These are phyloP conservation scores for Furcifer pardalis DNA, from an alignment of 2,797 vertebrate genomes.

Conservation along the genomic window DNA sequence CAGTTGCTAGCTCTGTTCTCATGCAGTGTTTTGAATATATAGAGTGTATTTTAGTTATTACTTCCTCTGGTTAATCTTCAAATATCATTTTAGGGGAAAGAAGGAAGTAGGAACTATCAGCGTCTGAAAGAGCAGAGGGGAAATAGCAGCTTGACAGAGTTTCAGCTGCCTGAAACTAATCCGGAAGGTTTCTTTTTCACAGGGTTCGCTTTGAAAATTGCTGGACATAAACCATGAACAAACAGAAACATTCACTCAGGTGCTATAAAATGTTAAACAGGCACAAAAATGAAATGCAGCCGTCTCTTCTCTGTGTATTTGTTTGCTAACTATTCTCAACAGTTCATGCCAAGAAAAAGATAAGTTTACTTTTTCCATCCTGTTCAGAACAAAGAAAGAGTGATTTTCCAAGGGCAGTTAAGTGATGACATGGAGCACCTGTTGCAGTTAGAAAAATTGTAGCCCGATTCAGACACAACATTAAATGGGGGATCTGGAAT, in stretches of 20 bases:
- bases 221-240: slow-evolving; percentile 10
- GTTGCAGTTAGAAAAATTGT: slow-evolving; percentile 14
- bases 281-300: slow-evolving; percentile 3
- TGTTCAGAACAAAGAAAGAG: not conserved
- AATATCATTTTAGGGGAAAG: slow-evolving; percentile 8
- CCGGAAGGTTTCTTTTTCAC: slow-evolving; percentile 18
- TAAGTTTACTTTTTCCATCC: slow-evolving; percentile 11
- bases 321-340: slow-evolving; percentile 32
- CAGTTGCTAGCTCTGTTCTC: not conserved
- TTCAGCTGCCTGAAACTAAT: not conserved
- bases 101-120: not conserved
- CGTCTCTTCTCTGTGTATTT: not conserved
- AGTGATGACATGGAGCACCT: not conserved
- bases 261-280: slow-evolving; percentile 14
- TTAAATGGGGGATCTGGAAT: not conserved
- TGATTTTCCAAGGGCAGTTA: slow-evolving; percentile 8
- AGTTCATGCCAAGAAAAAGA: slow-evolving; percentile 19
- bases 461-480: not conserved
- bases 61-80: not conserved
- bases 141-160: not conserved
- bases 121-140: not conserved
- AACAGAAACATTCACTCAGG: not conserved
- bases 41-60: not conserved
- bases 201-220: not conserved
- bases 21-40: not conserved